Conservation (phyloP, 2,888 invertebrate species). For the Patella caerulea region DNA sequence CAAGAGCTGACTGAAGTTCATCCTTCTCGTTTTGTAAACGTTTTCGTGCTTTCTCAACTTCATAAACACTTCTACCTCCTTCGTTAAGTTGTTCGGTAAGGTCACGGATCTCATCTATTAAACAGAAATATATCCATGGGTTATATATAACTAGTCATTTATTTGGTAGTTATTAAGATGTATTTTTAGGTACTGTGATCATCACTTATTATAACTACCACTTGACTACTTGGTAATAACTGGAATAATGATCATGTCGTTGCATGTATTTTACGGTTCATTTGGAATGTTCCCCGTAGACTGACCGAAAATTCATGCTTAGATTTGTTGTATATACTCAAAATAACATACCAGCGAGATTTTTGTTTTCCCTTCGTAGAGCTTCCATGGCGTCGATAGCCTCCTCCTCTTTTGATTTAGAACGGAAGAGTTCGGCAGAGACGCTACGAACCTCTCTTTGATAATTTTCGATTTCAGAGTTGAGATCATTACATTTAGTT, state of each 20-base stretch:
- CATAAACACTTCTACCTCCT: constrained; percentile 98
- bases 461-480: constrained; percentile 92
- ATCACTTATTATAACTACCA: too few relatives aligned
- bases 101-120: constrained; percentile 94
- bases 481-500: constrained; percentile 91
- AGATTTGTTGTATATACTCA: not conserved
- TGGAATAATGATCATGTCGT: too few relatives aligned
- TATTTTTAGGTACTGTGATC: too few relatives aligned
- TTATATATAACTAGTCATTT: too few relatives aligned
- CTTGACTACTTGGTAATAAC: too few relatives aligned
- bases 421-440: constrained; percentile 98
- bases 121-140: not conserved
- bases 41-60: constrained; percentile 98
- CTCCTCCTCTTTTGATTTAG: constrained; percentile 95
- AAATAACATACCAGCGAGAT: constrained; percentile 74
- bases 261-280: too few relatives aligned
- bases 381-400: constrained; percentile 97
- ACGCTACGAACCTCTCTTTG: constrained; percentile 99
- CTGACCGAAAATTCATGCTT: too few relatives aligned
- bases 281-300: too few relatives aligned
- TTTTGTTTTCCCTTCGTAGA: constrained; percentile 98
- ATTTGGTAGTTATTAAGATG: too few relatives aligned
- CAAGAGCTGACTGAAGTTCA: constrained; percentile 97
- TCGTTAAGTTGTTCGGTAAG: constrained; percentile 98
- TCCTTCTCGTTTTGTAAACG: constrained; percentile 99